Percentiles rank a stretch among this genome's conserved stretches.
These are phyloP conservation scores for Syngnathus rostellatus DNA, from an alignment of 2,797 vertebrate genomes.

Conservation along the genomic window DNA sequence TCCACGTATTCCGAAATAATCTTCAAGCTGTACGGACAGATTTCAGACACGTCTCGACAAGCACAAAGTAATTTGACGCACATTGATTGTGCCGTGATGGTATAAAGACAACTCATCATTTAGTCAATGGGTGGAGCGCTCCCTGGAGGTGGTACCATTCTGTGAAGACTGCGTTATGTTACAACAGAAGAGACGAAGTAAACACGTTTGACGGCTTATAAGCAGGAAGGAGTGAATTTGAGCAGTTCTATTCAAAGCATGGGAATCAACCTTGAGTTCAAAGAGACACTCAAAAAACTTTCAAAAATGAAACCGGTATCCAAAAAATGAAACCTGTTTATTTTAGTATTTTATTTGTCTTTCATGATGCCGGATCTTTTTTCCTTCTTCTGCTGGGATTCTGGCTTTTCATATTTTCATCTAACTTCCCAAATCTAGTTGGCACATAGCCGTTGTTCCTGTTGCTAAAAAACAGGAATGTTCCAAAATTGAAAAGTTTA, in stretches of 20 bases:
- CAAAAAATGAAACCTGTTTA: conserved; percentile 6
- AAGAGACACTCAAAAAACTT: background rate
- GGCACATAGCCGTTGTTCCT: conserved; percentile 8
- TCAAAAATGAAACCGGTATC: background rate
- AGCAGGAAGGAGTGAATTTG: background rate
- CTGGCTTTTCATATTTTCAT: conserved; percentile 21
- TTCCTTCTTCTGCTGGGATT: too few species aligned
- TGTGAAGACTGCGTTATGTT: background rate
- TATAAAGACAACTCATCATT: background rate
- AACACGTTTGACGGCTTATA: conserved; percentile 1
- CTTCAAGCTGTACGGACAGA: background rate
- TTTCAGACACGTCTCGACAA: background rate
- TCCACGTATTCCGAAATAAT: background rate
- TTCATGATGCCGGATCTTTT: conserved; percentile 4
- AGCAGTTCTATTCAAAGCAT: background rate
- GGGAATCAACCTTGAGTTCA: background rate
- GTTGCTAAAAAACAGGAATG: background rate
- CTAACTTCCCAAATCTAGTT: conserved; percentile 8
- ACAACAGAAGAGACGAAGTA: background rate
- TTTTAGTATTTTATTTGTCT: conserved; percentile 35
- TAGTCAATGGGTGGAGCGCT: background rate
- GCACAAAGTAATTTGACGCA: background rate
- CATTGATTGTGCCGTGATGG: background rate
- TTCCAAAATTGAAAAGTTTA: background rate
- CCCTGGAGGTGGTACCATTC: background rate